Evolutionary conservation across 1,140 invertebrate species (phyloP).

Genomic region (Drosophila pallidifrons): DNA sequence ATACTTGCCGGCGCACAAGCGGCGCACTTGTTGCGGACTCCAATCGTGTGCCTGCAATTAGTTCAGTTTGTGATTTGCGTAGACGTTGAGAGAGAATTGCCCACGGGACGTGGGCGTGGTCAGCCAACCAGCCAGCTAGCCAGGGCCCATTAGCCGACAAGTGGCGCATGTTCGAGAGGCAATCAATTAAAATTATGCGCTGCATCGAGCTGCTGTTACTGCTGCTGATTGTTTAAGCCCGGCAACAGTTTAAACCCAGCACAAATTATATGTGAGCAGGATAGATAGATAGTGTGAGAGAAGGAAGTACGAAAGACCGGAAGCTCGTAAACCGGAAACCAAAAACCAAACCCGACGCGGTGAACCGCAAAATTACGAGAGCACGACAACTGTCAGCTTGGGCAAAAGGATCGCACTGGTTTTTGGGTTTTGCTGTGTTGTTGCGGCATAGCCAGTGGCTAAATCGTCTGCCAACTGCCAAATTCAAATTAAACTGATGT

Average conservation of each 20-base stretch:
- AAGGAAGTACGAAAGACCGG: not conserved
- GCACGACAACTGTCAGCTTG: conserved; percentile 66
- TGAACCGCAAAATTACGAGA: conserved; percentile 78
- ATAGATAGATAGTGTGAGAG: conserved; percentile 14
- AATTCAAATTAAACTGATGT: conserved; percentile 81
- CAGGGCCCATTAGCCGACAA: conserved; percentile 62
- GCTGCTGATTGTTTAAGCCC: conserved; percentile 49
- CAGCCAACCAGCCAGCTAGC: too few species aligned
- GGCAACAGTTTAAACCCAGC: conserved; percentile 44
- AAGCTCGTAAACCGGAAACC: conserved; percentile 33
- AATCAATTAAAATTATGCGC: conserved; percentile 79
- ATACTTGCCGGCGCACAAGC: conserved; percentile 69
- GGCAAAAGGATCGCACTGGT: conserved; percentile 35
- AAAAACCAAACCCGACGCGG: conserved; percentile 59
- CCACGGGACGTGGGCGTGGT: too few species aligned
- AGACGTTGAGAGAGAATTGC: not conserved
- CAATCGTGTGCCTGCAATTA: conserved; percentile 74
- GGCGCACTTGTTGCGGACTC: conserved; percentile 81
- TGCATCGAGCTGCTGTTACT: conserved; percentile 28
- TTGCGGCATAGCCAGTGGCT: conserved; percentile 23
- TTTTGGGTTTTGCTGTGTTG: not conserved
- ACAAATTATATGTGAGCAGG: not conserved
- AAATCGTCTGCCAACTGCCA: conserved; percentile 48
- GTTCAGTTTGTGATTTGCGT: conserved; percentile 46
- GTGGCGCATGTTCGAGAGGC: conserved; percentile 74